Evolutionary conservation across 2,888 invertebrate species (phyloP), one percentile per base, ranked within the genome.

Genomic region (Protophormia terraenovae): DNA sequence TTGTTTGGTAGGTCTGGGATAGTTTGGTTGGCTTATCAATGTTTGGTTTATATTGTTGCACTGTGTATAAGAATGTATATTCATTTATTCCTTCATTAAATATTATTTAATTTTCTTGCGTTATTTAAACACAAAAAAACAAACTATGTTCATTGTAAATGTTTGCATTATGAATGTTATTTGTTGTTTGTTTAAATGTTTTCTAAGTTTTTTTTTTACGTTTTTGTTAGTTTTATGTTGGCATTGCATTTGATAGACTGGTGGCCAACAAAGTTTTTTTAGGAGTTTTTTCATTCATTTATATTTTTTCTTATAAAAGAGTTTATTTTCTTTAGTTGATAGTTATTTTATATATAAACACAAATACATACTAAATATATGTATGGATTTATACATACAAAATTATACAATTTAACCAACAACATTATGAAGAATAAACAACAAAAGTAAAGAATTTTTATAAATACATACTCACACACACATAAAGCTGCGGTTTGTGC

Each of bases 401-500:
- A 45, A 27, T 24, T 27, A 8, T n/a, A 55, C 47, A 55, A 27
- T 73, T 45, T 45, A 83, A 79, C 27, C 62, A 50, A 75, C 69
- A 76, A 62, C 60, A 71, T 67, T 64, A 64, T 75, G 19, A 50
- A 75, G 32, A 53, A 60, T 35, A 76, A 76, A 53, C 73, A 62
- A 32, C 10, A 73, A 35, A 24, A 60, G 35, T 32, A 24, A 69
- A 60, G 66, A 76, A 62, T 66, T 58, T 45, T 66, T 66, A 53
- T 64, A 73, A 19, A 71, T 3, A 69, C 27, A 69, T 14, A 69
- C 29, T 12, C 38, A 19, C 24, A 66, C 41, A 50, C 41, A 62
- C 38, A 80, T 75, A 69, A 83, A 79, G 72, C 79, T 86, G 86
- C 73, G 86, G 88, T 88, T 85, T 87, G 87, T 88, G 89, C 91